Evolutionary conservation across 2,888 invertebrate genomes (phyloP), one percentile per base, ranked within the genome.

Genomic region (Nomada fabriciana): DNA sequence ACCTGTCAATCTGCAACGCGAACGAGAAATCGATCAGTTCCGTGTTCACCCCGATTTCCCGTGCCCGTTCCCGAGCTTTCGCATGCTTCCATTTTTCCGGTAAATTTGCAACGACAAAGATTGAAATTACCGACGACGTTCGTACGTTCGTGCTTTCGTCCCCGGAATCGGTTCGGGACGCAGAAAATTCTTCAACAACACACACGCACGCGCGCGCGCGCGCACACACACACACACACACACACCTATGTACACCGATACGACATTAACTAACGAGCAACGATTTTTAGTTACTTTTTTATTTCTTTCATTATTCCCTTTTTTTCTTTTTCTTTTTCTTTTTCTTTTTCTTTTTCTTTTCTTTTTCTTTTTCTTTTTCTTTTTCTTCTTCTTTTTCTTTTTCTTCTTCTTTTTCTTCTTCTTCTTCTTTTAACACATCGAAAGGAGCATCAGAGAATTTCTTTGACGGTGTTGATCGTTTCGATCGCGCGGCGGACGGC

Each of bases 251-350:
- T 90, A 90, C 90, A 90, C 85, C 81, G 84, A 87, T 86, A 90
- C 84, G 87, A 89, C 87, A 90, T 85, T 86, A 84, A 80, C 86
- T 90, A 88, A 91, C 88, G 83, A 86, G 87, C 84, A 87, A 90
- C 84, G 85, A 82, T 74, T 84, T 78, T 78, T 68, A 76, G 36
- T 69, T 75, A 79, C 20, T 74, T 70, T 78, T 75, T 65, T 64
- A 20, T 63, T 78, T 68, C 65, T 15, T 52, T 67, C 43, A 59
- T 59, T 61, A 13, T 59, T 84, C 57, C 65, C 57, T 47, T 63
- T 61, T 68, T 64, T 20, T 29, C 42, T 57, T 25, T 79, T 59
- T 59, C 11, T 7, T 65, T 65, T 50, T 9, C n/a, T 25, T 18
- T 20, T 36, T 10, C 29, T 20, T 20, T 43, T 11, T 15, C 67